Conservation (phyloP, 2,888 invertebrate species). For the Cistogaster globosa region DNA sequence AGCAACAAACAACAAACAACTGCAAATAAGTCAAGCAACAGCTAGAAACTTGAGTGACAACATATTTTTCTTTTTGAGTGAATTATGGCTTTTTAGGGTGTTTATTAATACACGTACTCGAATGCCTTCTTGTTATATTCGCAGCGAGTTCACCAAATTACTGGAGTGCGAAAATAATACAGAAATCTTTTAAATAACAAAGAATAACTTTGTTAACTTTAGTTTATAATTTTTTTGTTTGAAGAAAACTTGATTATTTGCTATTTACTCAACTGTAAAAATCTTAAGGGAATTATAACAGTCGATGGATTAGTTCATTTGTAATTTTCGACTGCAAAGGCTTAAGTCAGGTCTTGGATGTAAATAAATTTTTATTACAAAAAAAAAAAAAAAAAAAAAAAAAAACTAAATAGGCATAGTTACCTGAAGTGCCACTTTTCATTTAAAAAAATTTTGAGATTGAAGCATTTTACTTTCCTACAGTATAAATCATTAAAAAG, state of each 20-base stretch:
- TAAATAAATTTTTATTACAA: too few species aligned
- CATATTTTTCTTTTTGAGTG: conserved; percentile 68
- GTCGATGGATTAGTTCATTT: conserved; percentile 52
- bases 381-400: too few species aligned
- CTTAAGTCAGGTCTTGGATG: conserved; percentile 11
- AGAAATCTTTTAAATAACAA: conserved; percentile 41
- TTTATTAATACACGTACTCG: conserved; percentile 42
- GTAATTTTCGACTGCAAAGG: conserved; percentile 3
- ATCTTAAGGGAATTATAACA: conserved; percentile 40
- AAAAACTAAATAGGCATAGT: too few species aligned
- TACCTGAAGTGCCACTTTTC: too few species aligned
- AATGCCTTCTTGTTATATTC: not conserved
- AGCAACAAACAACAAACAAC: conserved; percentile 9
- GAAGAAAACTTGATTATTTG: conserved; percentile 63
- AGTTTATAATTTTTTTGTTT: conserved; percentile 28
- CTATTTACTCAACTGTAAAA: conserved; percentile 57
- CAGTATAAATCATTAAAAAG: too few species aligned
- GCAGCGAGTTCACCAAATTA: conserved; percentile 60
- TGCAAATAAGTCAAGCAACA: conserved; percentile 38
- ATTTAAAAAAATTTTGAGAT: too few species aligned
- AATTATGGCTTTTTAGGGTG: conserved; percentile 63
- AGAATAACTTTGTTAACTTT: conserved; percentile 44
- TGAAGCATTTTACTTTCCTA: too few species aligned
- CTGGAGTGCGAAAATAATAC: conserved; percentile 57
- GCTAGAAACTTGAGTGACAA: conserved; percentile 66